Conservation (phyloP, 2,888 invertebrate genomes). For the Rugalucina vietnamica region DNA sequence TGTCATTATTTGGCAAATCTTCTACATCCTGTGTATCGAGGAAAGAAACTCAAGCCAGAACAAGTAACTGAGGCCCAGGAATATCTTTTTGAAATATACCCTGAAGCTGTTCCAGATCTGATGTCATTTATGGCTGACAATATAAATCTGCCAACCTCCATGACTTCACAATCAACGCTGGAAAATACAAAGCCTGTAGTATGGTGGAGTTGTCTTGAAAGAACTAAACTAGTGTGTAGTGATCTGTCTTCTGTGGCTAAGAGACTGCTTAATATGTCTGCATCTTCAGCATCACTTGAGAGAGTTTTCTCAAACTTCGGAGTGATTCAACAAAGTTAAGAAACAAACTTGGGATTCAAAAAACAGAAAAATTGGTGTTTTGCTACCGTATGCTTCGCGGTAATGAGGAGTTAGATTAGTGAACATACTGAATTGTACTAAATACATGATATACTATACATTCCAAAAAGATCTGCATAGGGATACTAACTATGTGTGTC, state of each 20-base stretch:
- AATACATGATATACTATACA: no score
- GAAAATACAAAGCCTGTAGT: conserved; percentile 30
- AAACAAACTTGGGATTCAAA: conserved; percentile 40
- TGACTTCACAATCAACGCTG: conserved; percentile 35
- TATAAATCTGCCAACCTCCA: conserved; percentile 20
- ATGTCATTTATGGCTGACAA: conserved; percentile 33
- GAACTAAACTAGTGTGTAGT: not conserved
- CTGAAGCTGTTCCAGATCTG: conserved; percentile 34
- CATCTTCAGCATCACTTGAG: conserved; percentile 42
- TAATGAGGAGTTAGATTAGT: conserved; percentile 44
- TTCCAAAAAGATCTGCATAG: no score
- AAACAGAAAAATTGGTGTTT: conserved; percentile 45
- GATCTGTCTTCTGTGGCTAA: conserved; percentile 29
- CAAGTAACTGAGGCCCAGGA: conserved; percentile 35
- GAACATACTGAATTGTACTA: no score
- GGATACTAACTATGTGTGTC: no score
- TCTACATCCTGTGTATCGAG: conserved; percentile 48
- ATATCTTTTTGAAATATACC: conserved; percentile 2
- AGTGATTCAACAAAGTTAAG: conserved; percentile 45
- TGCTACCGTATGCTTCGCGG: conserved; percentile 44
- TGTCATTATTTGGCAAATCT: conserved; percentile 43
- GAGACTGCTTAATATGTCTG: conserved; percentile 34
- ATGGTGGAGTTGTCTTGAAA: conserved; percentile 36
- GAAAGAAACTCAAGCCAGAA: conserved; percentile 33
- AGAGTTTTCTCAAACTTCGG: conserved; percentile 46